phyloP scores from a whole-genome alignment of 1,140 invertebrate genomes.

The Caligus rogercresseyi region DNA sequence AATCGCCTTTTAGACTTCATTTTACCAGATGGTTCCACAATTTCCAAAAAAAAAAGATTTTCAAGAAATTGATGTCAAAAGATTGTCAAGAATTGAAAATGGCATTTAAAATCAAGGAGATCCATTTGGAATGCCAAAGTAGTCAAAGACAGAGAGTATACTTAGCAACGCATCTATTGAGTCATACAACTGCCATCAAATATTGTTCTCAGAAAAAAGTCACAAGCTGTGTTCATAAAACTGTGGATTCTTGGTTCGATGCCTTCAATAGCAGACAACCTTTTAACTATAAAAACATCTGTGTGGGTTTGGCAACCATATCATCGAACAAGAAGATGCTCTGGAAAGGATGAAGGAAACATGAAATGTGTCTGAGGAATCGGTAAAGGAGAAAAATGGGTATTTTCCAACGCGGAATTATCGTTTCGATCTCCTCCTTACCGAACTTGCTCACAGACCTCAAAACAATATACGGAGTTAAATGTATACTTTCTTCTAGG shows the following conservation, averaged over 20 bases:
- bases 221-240: slow-evolving; percentile 19
- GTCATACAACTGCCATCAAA: slow-evolving; percentile 16
- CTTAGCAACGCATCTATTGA: slow-evolving; percentile 17
- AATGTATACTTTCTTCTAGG: slow-evolving; percentile 20
- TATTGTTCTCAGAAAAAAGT: not conserved
- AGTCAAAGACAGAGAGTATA: slow-evolving; percentile 1
- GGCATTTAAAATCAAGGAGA: slow-evolving; percentile 5
- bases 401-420: slow-evolving; percentile 22
- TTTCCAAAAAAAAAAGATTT: slow-evolving; percentile 4
- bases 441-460: slow-evolving; percentile 18
- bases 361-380: slow-evolving; percentile 2
- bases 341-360: slow-evolving; percentile 14
- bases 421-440: slow-evolving; percentile 21
- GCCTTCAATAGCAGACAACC: no score
- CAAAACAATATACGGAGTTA: not conserved
- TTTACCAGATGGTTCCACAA: slow-evolving; percentile 5
- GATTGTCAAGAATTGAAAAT: slow-evolving; percentile 18
- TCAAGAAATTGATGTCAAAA: slow-evolving; percentile 12
- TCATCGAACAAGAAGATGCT: slow-evolving; percentile 17
- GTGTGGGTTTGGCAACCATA: slow-evolving; percentile 19
- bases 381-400: slow-evolving; percentile 16
- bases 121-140: slow-evolving; percentile 10
- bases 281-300: slow-evolving; percentile 18
- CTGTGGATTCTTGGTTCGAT: slow-evolving; percentile 22
- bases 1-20: slow-evolving; percentile 23